Conservation (phyloP, 92 coral and sea anemone genomes). For the Parazoanthus atlanticus region DNA sequence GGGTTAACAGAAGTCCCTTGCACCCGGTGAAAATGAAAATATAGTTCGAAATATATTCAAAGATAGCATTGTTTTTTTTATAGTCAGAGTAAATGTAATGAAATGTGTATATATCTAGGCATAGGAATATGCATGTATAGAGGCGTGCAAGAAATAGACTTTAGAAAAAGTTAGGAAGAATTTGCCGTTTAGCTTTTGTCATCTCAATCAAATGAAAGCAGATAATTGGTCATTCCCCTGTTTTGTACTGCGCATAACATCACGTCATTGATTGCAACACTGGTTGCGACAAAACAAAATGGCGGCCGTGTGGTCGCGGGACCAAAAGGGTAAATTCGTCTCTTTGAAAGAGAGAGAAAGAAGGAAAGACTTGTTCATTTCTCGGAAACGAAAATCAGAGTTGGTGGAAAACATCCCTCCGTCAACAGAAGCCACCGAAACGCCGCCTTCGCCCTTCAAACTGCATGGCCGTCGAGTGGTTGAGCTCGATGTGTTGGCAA, state of each 20-base stretch:
- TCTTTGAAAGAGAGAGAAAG: background rate
- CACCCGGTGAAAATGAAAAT: too few relatives aligned
- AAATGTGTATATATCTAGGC: too few relatives aligned
- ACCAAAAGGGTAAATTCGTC: background rate
- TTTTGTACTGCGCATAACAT: constrained; percentile 31
- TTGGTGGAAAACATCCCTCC: background rate
- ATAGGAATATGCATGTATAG: too few relatives aligned
- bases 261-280: background rate
- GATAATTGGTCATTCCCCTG: constrained; percentile 39
- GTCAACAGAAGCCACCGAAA: background rate
- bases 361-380: background rate
- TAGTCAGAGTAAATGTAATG: too few relatives aligned
- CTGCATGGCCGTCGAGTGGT: background rate
- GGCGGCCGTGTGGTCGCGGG: constrained; percentile 3
- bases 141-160: too few relatives aligned
- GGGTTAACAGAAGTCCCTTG: too few relatives aligned
- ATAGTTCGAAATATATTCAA: too few relatives aligned
- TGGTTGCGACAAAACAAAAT: background rate
- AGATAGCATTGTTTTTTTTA: too few relatives aligned
- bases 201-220: too few relatives aligned
- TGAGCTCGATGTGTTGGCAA: background rate
- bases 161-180: too few relatives aligned
- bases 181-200: too few relatives aligned
- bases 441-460: background rate
- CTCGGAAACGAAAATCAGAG: constrained; percentile 2